Conservation (phyloP, 2,797 vertebrate species). For the Strix occidentalis region DNA sequence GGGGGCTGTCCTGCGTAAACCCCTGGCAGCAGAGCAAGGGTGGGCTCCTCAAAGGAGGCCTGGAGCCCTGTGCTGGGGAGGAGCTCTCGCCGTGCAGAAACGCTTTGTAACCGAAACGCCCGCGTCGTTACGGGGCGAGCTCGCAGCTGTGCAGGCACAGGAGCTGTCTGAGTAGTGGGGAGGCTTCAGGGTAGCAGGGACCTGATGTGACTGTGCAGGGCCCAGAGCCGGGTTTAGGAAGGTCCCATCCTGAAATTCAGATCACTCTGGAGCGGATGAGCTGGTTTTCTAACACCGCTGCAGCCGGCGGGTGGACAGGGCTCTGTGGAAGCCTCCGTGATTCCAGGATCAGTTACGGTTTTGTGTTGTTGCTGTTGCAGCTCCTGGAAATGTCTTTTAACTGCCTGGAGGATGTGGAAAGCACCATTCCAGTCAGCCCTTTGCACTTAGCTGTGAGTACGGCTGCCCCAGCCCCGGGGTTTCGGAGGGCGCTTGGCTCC, state of each 20-base stretch:
- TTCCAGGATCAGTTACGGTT: background rate
- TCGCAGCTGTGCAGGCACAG: background rate
- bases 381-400: constrained; percentile 98
- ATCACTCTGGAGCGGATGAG: background rate
- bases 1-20: background rate
- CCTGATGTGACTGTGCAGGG: background rate
- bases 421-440: constrained; percentile 93
- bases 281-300: background rate
- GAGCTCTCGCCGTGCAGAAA: background rate
- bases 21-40: background rate
- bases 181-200: background rate
- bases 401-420: constrained; percentile 97
- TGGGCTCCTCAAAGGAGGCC: background rate
- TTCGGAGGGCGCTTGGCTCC: background rate
- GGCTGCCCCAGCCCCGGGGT: background rate
- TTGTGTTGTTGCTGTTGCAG: constrained; percentile 64
- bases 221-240: background rate
- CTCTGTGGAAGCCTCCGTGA: background rate
- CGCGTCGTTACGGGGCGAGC: background rate
- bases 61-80: background rate
- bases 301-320: background rate
- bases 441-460: constrained; percentile 97
- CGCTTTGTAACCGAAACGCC: background rate
- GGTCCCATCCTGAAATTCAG: background rate
- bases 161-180: background rate